A percentile compares a stretch with the other conserved stretches of the same genome.
Evolutionary conservation across 2,113 vertebrate species (phyloP).

Genomic region (Herpetotheres cachinnans): DNA sequence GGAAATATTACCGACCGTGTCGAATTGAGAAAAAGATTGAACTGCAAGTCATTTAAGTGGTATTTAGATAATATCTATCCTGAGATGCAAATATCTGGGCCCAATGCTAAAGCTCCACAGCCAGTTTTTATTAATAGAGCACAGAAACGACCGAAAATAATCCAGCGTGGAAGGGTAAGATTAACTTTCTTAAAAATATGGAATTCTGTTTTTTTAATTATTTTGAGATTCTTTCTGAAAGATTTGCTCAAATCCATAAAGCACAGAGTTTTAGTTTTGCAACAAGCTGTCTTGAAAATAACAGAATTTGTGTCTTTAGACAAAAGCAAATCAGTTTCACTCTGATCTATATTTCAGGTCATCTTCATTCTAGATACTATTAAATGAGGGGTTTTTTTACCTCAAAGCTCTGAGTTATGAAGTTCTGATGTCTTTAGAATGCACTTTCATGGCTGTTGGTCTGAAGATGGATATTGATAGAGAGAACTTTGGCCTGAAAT

Average conservation of each 20-base stretch:
- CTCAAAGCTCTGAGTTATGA: background rate
- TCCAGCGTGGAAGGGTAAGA: conserved; percentile 90
- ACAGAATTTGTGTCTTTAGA: background rate
- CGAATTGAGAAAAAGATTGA: conserved; percentile 81
- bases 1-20: conserved; percentile 89
- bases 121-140: conserved; percentile 86
- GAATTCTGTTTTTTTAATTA: background rate
- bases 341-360: background rate
- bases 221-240: background rate
- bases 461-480: background rate
- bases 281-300: background rate
- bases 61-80: conserved; percentile 94
- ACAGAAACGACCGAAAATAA: conserved; percentile 84
- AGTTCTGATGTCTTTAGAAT: background rate
- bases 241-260: background rate
- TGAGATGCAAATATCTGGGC: conserved; percentile 88
- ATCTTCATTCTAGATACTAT: background rate
- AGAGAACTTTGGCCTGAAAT: background rate
- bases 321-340: background rate
- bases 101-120: conserved; percentile 83
- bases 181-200: background rate
- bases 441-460: background rate
- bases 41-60: conserved; percentile 91
- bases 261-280: background rate
- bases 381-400: background rate